These are phyloP conservation scores for Myxocyprinus asiaticus DNA, from an alignment of 2,113 vertebrate species.

Conservation along the genomic window DNA sequence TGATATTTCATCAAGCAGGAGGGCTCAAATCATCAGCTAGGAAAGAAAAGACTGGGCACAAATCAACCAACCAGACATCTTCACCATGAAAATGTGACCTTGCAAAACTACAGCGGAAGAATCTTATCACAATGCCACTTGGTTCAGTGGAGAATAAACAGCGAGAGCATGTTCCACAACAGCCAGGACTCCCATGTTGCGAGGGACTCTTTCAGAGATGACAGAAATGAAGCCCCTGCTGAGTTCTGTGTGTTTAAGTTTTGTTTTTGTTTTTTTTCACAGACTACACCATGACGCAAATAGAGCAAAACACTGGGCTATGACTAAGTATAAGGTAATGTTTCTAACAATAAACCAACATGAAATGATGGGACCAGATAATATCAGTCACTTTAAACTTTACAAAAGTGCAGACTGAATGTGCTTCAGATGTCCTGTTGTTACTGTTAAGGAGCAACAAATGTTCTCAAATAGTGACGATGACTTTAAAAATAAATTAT, in stretches of 20 bases:
- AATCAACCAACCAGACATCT: conserved; percentile 45
- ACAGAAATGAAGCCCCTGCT: conserved; percentile 21
- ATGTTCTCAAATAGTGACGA: background rate
- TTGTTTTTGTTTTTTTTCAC: background rate
- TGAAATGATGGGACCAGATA: conserved; percentile 23
- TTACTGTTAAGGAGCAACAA: no score
- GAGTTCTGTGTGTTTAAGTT: conserved; percentile 28
- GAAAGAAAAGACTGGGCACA: conserved; percentile 43
- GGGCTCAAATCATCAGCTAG: conserved; percentile 43
- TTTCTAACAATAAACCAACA: conserved; percentile 26
- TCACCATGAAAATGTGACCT: conserved; percentile 45
- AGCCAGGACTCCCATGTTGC: conserved; percentile 21
- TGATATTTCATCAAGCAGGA: conserved; percentile 51
- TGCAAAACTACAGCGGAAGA: conserved; percentile 42
- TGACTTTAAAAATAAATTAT: background rate
- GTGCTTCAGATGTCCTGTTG: background rate
- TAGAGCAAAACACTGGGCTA: conserved; percentile 23
- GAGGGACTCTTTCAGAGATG: conserved; percentile 21
- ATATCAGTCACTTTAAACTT: conserved; percentile 18
- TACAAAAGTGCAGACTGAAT: conserved; percentile 22
- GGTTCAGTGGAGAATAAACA: conserved; percentile 50
- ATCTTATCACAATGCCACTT: conserved; percentile 42
- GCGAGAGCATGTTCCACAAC: conserved; percentile 33
- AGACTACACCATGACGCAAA: conserved; percentile 8
- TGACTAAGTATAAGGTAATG: conserved; percentile 39